phyloP scores from a whole-genome alignment of 1,140 invertebrate genomes.

The Penaeus indicus region DNA sequence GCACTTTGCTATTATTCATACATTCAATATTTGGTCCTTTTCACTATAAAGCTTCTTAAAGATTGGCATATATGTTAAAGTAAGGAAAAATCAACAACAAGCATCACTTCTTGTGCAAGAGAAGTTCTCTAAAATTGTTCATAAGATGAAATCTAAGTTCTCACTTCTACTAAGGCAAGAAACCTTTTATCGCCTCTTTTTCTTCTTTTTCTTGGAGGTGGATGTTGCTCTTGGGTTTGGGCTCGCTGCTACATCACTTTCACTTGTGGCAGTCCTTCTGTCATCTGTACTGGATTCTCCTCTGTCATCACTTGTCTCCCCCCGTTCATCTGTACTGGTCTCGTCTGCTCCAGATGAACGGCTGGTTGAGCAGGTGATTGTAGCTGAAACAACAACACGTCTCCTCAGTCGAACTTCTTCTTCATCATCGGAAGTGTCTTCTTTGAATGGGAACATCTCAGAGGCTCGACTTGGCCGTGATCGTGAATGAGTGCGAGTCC shows the following conservation, averaged over 20 bases:
- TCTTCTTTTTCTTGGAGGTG: slow-evolving; percentile 51
- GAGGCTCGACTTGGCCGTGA: slow-evolving; percentile 43
- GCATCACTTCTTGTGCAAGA: no score
- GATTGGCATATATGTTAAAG: no score
- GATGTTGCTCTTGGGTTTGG: slow-evolving; percentile 51
- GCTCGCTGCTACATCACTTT: slow-evolving; percentile 56
- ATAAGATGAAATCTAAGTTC: no score
- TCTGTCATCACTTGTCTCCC: slow-evolving; percentile 55
- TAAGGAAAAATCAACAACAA: no score
- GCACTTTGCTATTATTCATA: no score
- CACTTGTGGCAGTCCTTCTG: slow-evolving; percentile 50
- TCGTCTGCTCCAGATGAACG: slow-evolving; percentile 40
- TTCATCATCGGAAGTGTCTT: slow-evolving; percentile 55
- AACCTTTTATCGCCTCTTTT: slow-evolving; percentile 50
- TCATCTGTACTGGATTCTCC: slow-evolving; percentile 56
- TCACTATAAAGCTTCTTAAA: no score
- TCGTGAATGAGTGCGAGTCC: slow-evolving; percentile 42
- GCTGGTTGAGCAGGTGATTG: slow-evolving; percentile 10
- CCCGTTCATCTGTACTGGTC: slow-evolving; percentile 52
- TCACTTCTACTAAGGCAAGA: no score
- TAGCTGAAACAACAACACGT: slow-evolving; percentile 36
- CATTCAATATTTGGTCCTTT: no score
- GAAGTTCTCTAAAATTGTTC: no score
- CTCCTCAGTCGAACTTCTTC: slow-evolving; percentile 28
- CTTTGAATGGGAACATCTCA: slow-evolving; percentile 59